Base-by-base conservation (phyloP, 2,888 invertebrate genomes). In the Linnaemya vulpina region DNA sequence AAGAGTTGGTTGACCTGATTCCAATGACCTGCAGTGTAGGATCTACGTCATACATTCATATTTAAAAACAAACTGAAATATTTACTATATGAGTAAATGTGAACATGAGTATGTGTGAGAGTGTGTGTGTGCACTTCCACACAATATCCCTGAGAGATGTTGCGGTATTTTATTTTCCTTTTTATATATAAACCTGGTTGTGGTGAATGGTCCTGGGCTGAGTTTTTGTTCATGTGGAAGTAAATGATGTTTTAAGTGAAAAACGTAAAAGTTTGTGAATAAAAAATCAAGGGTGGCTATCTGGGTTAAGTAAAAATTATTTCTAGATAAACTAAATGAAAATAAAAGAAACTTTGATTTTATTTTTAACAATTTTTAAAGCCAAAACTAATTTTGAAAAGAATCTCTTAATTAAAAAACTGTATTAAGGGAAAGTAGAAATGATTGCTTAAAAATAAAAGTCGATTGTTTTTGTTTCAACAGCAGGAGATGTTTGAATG, bases 81-180 rank as follows among this genome's bases (percentile, higher is more conserved):
- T 49, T 43, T 60, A 30, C 20, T 25, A n/a, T 3, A 53, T 20
- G n/a, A 40, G 2, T 51, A 15, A 3, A 13, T 60, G 2, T 35
- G 17, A 38, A 9, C 43, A 9, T 49, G 15, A n/a, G n/a, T n/a
- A 30, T 5, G 5, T 30, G 30, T 62, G 40, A 15, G 17, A 38
- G 46, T 71, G 30, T 67, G 13, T 38, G 7, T 76, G 11, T 76
- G 15, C n/a, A 4, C 10, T 76, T 63, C 35, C 70, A 81, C 40
- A 63, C 62, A 70, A 76, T 76, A 76, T 82, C 65, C 71, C 76
- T 71, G 71, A 76, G 70, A 71, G 75, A 76, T 82, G 55, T 49
- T 76, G 82, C 76, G 70, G 82, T 65, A 71, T 46, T 71, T 70
- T 70, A 46, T 20, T 73, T 46, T 55, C 25, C n/a, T 75, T 55